Percentiles rank a stretch among this genome's conserved stretches.
Conservation (phyloP, 2,888 invertebrate genomes). For the Rhyacophila evoluta region DNA sequence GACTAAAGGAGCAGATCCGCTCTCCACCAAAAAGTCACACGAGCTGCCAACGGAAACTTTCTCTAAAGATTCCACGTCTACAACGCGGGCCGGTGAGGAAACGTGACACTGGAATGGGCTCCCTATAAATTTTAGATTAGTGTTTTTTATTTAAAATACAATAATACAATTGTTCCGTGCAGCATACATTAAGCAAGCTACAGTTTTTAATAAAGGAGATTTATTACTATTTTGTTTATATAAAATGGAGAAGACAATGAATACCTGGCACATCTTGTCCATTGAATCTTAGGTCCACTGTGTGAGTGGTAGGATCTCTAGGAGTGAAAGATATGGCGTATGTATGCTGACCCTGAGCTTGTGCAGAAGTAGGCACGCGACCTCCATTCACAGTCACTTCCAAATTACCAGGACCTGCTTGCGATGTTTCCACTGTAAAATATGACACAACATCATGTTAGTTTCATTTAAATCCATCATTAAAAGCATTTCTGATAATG, state of each 20-base stretch:
- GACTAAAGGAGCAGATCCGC: conserved; percentile 84
- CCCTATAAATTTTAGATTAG: conserved; percentile 69
- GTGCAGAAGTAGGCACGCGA: conserved; percentile 95
- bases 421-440: conserved; percentile 92
- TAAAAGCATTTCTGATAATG: no score
- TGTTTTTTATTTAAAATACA: no score
- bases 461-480: no score
- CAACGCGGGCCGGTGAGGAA: conserved; percentile 85
- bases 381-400: conserved; percentile 99
- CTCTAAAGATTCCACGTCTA: conserved; percentile 80
- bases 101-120: conserved; percentile 86
- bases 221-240: no score
- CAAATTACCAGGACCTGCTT: conserved; percentile 97
- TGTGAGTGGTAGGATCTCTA: conserved; percentile 89
- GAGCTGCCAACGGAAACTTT: conserved; percentile 89
- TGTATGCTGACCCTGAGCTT: conserved; percentile 95
- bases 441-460: no score
- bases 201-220: no score
- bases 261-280: conserved; percentile 93
- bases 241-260: neutral
- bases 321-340: conserved; percentile 98
- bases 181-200: no score
- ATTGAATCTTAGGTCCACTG: conserved; percentile 96
- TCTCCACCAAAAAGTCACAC: conserved; percentile 89
- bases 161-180: no score